Percentiles rank a stretch among this genome's conserved stretches.
These are phyloP conservation scores for Psilopogon haemacephalus DNA, from an alignment of 2,113 vertebrate genomes.

Conservation along the genomic window DNA sequence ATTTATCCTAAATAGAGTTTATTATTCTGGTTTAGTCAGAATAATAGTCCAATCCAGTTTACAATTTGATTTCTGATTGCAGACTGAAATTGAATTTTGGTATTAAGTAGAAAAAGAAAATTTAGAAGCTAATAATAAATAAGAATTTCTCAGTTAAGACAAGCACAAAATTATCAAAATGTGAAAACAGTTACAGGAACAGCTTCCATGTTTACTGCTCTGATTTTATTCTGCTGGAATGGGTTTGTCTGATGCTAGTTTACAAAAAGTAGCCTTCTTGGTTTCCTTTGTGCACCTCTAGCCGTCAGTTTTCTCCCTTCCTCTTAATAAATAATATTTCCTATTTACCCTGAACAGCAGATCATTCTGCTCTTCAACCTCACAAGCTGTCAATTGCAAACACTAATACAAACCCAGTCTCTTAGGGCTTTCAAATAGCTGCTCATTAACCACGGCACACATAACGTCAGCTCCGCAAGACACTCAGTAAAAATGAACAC, in stretches of 20 bases:
- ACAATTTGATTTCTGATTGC: not conserved
- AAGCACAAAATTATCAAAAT: not conserved
- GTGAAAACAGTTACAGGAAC: not conserved
- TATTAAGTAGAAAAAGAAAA: not conserved
- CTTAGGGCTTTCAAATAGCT: not conserved
- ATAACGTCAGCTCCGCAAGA: not conserved
- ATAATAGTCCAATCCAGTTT: not conserved
- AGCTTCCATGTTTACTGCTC: not conserved
- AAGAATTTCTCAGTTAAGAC: not conserved
- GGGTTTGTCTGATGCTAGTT: not conserved
- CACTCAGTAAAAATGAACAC: not conserved
- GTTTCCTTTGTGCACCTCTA: not conserved
- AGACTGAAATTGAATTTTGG: not conserved
- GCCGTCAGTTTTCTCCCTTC: not conserved
- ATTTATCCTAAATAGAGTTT: not conserved
- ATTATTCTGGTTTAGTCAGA: not conserved
- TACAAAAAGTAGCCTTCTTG: not conserved
- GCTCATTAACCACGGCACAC: not conserved
- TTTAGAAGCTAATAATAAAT: not conserved
- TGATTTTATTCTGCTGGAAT: not conserved
- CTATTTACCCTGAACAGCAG: slow-evolving; percentile 4
- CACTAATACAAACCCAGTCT: not conserved
- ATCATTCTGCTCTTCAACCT: not conserved
- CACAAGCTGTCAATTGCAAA: slow-evolving; percentile 23
- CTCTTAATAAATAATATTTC: slow-evolving; percentile 18